Evolutionary conservation across 2,797 vertebrate species (phyloP).

Genomic region (Onychomys torridus): DNA sequence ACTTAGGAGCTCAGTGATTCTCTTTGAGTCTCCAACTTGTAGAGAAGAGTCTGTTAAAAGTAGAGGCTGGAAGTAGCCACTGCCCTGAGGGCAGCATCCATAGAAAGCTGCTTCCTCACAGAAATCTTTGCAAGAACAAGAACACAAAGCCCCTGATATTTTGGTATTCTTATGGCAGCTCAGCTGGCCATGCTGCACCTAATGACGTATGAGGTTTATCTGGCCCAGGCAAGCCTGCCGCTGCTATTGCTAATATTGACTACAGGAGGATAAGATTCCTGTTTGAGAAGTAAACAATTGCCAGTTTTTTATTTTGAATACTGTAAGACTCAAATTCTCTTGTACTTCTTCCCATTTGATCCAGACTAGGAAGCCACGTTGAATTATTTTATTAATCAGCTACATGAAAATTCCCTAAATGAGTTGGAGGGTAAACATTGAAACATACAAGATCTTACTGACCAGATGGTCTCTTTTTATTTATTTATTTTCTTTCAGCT

Average conservation of each 20-base stretch:
- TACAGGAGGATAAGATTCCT: background rate
- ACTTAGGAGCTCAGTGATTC: background rate
- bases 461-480: background rate
- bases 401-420: background rate
- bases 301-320: background rate
- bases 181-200: background rate
- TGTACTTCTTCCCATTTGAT: conserved; percentile 6
- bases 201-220: too few species aligned
- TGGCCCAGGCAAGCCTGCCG: background rate
- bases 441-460: background rate
- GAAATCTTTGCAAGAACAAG: background rate
- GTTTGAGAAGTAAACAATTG: background rate
- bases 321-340: background rate
- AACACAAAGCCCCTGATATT: background rate
- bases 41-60: background rate
- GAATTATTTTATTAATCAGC: conserved; percentile 3
- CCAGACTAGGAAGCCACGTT: background rate
- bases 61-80: background rate
- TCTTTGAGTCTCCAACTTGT: too few species aligned
- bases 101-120: background rate
- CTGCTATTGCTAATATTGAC: conserved; percentile 1
- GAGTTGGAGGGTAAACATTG: background rate
- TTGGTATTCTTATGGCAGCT: background rate
- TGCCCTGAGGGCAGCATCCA: background rate
- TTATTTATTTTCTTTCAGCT: background rate